phyloP scores from a whole-genome alignment of 1,140 invertebrate genomes.

The Anoplolepis gracilipes region DNA sequence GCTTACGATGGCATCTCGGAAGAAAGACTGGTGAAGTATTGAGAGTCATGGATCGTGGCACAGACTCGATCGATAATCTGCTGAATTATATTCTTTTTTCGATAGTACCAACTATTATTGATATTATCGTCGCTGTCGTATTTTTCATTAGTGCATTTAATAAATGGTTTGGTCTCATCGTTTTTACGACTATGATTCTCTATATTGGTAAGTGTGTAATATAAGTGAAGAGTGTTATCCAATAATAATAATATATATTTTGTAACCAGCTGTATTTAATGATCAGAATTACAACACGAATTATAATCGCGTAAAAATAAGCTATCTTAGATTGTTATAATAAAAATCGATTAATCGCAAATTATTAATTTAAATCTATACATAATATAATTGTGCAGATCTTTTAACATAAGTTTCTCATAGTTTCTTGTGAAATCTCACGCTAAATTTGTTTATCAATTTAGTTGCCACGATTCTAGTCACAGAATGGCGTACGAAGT shows the following conservation, averaged over 20 bases:
- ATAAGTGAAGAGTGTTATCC: neutral
- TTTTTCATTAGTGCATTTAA: constrained; percentile 96
- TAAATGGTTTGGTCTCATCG: constrained; percentile 97
- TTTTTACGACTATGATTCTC: constrained; percentile 95
- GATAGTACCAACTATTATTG: constrained; percentile 96
- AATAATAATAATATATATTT: constrained; percentile 4
- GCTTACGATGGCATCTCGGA: constrained; percentile 95
- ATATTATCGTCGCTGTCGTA: constrained; percentile 96
- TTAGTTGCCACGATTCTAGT: constrained; percentile 93
- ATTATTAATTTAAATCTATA: too few relatives aligned
- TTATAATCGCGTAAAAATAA: neutral
- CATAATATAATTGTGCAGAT: too few relatives aligned
- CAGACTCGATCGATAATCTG: constrained; percentile 97
- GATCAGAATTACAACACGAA: neutral
- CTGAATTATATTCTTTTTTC: constrained; percentile 95
- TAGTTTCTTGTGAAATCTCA: too few relatives aligned
- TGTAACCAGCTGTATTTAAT: neutral
- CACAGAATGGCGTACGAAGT: constrained; percentile 99
- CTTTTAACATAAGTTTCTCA: too few relatives aligned
- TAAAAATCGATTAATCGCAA: too few relatives aligned
- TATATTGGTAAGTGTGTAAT: constrained; percentile 93
- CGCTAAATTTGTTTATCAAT: constrained; percentile 20
- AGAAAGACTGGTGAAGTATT: constrained; percentile 98
- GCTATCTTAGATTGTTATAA: too few relatives aligned
- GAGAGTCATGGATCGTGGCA: constrained; percentile 97